Conservation (phyloP, 1,140 invertebrate genomes). For the Neotoxoptera formosana region DNA sequence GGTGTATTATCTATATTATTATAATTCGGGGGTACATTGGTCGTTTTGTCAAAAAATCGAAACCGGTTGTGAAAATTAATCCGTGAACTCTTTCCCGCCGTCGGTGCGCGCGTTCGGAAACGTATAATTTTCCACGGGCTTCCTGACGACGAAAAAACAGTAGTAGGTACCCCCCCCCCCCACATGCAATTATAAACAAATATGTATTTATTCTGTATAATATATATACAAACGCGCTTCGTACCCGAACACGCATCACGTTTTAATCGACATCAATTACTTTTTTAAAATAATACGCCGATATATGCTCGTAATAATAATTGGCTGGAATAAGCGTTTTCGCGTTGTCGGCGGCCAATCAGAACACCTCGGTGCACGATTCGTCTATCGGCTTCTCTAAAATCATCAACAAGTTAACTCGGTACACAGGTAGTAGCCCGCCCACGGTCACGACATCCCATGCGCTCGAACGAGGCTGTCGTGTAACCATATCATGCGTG, state of each 20-base stretch:
- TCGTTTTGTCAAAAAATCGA: background rate
- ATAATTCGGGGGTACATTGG: no score
- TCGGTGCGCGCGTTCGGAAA: background rate
- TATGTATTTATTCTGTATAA: background rate
- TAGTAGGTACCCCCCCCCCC: background rate
- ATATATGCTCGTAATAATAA: background rate
- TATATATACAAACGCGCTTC: background rate
- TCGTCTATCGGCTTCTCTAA: background rate
- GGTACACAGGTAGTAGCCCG: background rate
- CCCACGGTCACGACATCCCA: conserved; percentile 19
- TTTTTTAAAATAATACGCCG: background rate
- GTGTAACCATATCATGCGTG: background rate
- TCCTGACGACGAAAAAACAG: background rate
- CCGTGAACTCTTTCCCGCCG: background rate
- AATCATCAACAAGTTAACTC: conserved; percentile 24
- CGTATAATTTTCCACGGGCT: background rate
- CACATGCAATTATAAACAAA: background rate
- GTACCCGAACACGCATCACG: background rate
- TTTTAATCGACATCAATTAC: conserved; percentile 23
- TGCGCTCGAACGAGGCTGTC: background rate
- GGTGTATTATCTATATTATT: background rate
- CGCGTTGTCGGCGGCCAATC: background rate
- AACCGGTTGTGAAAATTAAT: background rate
- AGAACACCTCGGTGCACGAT: conserved; percentile 21
- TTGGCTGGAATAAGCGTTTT: background rate